Conservation (phyloP, 2,797 vertebrate species). For the Chelon labrosus region DNA sequence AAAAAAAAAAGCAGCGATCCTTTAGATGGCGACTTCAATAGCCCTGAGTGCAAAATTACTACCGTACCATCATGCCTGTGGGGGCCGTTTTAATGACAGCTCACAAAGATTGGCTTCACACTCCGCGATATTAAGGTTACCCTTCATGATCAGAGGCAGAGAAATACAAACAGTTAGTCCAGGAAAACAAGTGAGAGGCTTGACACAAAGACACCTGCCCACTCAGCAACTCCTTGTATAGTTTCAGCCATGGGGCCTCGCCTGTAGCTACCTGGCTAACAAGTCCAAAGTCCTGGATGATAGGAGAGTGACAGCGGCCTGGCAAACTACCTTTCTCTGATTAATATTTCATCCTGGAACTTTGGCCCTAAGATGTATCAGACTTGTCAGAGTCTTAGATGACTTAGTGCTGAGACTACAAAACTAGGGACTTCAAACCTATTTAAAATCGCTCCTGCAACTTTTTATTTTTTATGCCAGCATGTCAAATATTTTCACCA, state of each 20-base stretch:
- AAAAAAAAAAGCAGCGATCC: slow-evolving; percentile 62
- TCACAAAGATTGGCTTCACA: slow-evolving; percentile 80
- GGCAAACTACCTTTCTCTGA: slow-evolving; percentile 73
- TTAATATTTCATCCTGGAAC: slow-evolving; percentile 84
- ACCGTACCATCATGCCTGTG: slow-evolving; percentile 66
- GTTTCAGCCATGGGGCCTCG: slow-evolving; percentile 71
- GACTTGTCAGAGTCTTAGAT: slow-evolving; percentile 69
- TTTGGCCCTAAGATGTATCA: slow-evolving; percentile 77
- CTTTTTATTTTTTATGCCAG: slow-evolving; percentile 60
- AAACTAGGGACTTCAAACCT: slow-evolving; percentile 66
- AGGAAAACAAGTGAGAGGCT: slow-evolving; percentile 75
- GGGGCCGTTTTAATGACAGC: slow-evolving; percentile 87
- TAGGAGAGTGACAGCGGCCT: slow-evolving; percentile 81
- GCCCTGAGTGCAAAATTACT: slow-evolving; percentile 81
- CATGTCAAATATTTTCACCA: slow-evolving; percentile 50
- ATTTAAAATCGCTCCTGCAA: slow-evolving; percentile 61
- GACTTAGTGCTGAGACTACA: slow-evolving; percentile 81
- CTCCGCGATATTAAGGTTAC: slow-evolving; percentile 81
- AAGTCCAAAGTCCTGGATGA: slow-evolving; percentile 80
- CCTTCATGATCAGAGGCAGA: slow-evolving; percentile 82
- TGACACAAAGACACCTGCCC: slow-evolving; percentile 83
- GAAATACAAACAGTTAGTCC: slow-evolving; percentile 83
- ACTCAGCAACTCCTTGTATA: slow-evolving; percentile 79
- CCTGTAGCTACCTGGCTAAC: slow-evolving; percentile 76
- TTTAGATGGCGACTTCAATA: slow-evolving; percentile 81